Evolutionary conservation across 2,888 invertebrate species (phyloP).

Genomic region (Nudaria mundana): DNA sequence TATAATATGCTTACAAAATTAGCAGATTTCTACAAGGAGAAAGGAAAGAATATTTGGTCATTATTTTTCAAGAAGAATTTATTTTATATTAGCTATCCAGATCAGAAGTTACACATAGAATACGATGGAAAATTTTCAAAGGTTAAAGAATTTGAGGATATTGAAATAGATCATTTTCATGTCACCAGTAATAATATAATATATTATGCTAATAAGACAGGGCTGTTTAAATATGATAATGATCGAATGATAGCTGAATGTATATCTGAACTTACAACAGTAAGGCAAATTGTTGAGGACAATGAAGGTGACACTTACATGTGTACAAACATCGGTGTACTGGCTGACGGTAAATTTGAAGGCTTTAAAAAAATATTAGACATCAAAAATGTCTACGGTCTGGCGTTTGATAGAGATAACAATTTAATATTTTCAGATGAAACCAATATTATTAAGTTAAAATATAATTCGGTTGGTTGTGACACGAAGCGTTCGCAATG

Average conservation of each 20-base stretch:
- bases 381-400: constrained; percentile 47
- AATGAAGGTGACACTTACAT: constrained; percentile 49
- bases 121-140: constrained; percentile 48
- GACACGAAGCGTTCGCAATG: constrained; percentile 26
- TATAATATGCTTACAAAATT: constrained; percentile 53
- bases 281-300: constrained; percentile 60
- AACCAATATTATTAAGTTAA: constrained; percentile 44
- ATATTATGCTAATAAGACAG: constrained; percentile 55
- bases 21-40: constrained; percentile 54
- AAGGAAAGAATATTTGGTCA: constrained; percentile 56
- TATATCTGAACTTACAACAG: constrained; percentile 45
- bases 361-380: constrained; percentile 44
- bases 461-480: constrained; percentile 42
- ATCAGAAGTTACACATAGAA: constrained; percentile 54
- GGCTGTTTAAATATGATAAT: constrained; percentile 49
- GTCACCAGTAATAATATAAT: constrained; percentile 40
- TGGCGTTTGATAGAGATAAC: constrained; percentile 58
- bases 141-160: constrained; percentile 53
- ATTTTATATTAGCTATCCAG: constrained; percentile 61
- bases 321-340: constrained; percentile 54
- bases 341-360: constrained; percentile 24
- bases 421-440: constrained; percentile 56
- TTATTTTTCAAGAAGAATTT: constrained; percentile 51
- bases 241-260: constrained; percentile 21
- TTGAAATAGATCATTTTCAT: constrained; percentile 57